These are phyloP conservation scores for Actias luna DNA, from an alignment of 2,888 invertebrate species.

Conservation along the genomic window DNA sequence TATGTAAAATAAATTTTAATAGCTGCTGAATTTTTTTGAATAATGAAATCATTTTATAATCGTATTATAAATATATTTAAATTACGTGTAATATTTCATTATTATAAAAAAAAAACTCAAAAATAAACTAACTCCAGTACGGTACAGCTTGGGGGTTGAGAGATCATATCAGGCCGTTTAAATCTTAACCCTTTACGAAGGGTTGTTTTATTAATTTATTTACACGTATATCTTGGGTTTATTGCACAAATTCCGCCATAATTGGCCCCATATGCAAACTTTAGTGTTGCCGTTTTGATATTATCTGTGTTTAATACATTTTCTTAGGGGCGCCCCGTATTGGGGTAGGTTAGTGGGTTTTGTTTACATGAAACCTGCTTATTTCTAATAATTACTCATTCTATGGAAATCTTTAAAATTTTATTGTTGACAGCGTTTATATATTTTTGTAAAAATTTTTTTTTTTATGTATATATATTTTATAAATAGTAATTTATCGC, in stretches of 20 bases:
- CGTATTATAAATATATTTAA: too few relatives aligned
- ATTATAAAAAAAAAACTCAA: neutral
- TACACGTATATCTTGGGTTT: conserved; percentile 64
- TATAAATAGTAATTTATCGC: too few relatives aligned
- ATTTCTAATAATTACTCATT: neutral
- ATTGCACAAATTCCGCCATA: conserved; percentile 66
- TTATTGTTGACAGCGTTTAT: neutral
- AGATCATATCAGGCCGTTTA: conserved; percentile 62
- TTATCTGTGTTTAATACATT: conserved; percentile 69
- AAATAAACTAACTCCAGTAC: neutral
- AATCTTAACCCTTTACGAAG: conserved; percentile 69
- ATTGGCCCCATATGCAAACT: conserved; percentile 78
- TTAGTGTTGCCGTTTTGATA: conserved; percentile 63
- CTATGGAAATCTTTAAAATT: neutral
- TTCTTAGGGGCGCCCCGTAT: conserved; percentile 37
- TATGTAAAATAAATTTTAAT: too few relatives aligned
- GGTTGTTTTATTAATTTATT: conserved; percentile 80
- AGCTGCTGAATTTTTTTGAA: too few relatives aligned
- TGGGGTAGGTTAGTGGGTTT: neutral
- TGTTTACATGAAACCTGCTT: neutral
- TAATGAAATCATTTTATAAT: too few relatives aligned
- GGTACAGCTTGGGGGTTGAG: conserved; percentile 49
- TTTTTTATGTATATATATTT: too few relatives aligned
- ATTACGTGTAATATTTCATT: neutral
- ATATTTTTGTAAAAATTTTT: too few relatives aligned